Conservation (phyloP, 2,797 vertebrate species). For the Lagodon rhomboides region DNA sequence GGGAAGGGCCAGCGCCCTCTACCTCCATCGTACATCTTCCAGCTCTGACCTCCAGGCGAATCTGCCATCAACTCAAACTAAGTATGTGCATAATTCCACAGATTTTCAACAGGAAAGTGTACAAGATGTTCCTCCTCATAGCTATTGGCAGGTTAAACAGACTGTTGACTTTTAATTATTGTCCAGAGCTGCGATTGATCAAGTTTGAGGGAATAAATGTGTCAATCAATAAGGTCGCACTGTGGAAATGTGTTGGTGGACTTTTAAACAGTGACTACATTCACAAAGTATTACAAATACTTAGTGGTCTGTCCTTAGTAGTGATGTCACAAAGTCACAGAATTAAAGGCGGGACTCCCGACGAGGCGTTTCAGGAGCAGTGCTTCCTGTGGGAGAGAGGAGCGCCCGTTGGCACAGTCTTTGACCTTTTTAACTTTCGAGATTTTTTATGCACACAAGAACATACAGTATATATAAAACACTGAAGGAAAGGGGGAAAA, state of each 20-base stretch:
- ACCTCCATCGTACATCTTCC: slow-evolving; percentile 51
- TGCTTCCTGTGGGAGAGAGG: too few species aligned
- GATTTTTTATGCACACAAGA: too few species aligned
- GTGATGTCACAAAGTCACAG: too few species aligned
- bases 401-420: too few species aligned
- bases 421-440: too few species aligned
- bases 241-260: not conserved
- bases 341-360: too few species aligned
- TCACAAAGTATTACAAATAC: not conserved
- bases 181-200: not conserved
- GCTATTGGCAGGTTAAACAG: not conserved
- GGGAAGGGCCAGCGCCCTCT: slow-evolving; percentile 44
- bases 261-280: slow-evolving; percentile 4
- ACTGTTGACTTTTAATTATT: slow-evolving; percentile 7
- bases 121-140: not conserved
- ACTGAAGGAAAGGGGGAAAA: too few species aligned
- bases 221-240: not conserved
- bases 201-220: slow-evolving; percentile 2
- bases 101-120: slow-evolving; percentile 13
- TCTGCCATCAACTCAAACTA: slow-evolving; percentile 45
- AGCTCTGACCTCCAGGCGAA: slow-evolving; percentile 70
- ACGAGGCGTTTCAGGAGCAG: too few species aligned
- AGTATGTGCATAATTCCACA: slow-evolving; percentile 25
- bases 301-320: not conserved
- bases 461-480: too few species aligned